Base-by-base conservation (phyloP, 1,140 invertebrate genomes). In the Drosophila burlai region DNA sequence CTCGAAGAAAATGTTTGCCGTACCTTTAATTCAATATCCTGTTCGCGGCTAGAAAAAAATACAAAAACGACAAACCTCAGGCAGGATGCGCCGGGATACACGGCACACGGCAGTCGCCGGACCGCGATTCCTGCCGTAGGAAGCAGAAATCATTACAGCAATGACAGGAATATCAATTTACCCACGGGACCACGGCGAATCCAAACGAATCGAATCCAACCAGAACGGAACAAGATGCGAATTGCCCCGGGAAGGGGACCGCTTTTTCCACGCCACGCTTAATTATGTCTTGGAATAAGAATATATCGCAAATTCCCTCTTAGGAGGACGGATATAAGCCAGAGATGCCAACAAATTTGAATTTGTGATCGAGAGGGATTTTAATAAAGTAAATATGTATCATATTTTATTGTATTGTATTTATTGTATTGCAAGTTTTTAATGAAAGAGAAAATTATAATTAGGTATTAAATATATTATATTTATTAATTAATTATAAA, bases 111-210 rank as follows among this genome's bases (percentile, higher is more conserved):
- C 75, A 59, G 34, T 42, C 57, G 62, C 64, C 40, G 69, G 54
- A 68, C 74, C 64, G 58, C 63, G 40, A 45, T 63, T 66, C 49
- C 40, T 55, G 64, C 49, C 67, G 64, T 43, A 69, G 83, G 83
- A 87, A 87, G 83, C 66, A 74, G 77, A 71, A 87, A 87, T 89
- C 81, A 87, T 87, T 83, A 78, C 62, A 71, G 67, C 77, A 89
- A 81, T 90, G 84, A 89, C 81, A 79, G 84, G 74, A 89, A 89
- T 89, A 89, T 89, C 84, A 89, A 89, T 87, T 87, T 89, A 87
- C 84, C 36, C 81, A 72, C 68, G 81, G 68, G 62, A 64, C 63
- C 55, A 58, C 15, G 16, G 68, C 54, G 38, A 73, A 73, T 50
- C 68, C 67, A 29, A 60, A 60, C 54, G 67, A 72, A 73, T 72